Base-by-base conservation (phyloP, 2,888 invertebrate species). In the Drosophila subsilvestris region DNA sequence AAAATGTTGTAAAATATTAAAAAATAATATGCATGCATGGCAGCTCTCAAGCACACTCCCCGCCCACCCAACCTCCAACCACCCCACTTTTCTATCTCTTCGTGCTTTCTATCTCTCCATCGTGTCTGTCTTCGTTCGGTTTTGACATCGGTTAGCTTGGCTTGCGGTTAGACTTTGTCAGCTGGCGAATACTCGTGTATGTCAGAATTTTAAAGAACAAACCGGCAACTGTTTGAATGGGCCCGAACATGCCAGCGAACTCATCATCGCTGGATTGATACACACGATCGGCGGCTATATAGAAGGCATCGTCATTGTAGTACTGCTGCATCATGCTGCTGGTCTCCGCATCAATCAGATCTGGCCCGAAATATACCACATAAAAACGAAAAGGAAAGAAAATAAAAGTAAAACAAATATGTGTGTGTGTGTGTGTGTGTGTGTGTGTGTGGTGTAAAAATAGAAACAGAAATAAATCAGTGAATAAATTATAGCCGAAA, bases 231-330 rank as follows among this genome's bases (percentile, higher is more conserved):
- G 90, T 91, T 82, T 91, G 91, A 53, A 91, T 86, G 56, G 92
- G 92, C 68, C 92, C 92, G 80, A 90, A 91, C 88, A 92, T 90
- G 70, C 91, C 91, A 17, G 92, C 91, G 54, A 92, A 92, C 62
- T 92, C 92, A 70, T 92, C 92, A 57, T 91, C 91, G 50, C 86
- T 89, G 54, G 91, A 89, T 75, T 92, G 92, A 75, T 92, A 92
- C 18, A 92, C 89, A 42, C 92, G 91, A 86, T 91, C 91, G 47
- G 92, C 88, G 59, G 90, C 88, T 66, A 92, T 91, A 74, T 91
- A 90, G 76, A 92, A 92, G 66, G 92, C 87, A 56, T 92, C 92
- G 55, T 92, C 92, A 74, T 90, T 92, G 74, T 85, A 92, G 76
- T 90, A 92, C 68, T 92, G 92, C 63, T 92, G 92, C 73, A 92